Conservation (phyloP, 1,140 invertebrate species). For the Cardiocondyla obscurior region DNA sequence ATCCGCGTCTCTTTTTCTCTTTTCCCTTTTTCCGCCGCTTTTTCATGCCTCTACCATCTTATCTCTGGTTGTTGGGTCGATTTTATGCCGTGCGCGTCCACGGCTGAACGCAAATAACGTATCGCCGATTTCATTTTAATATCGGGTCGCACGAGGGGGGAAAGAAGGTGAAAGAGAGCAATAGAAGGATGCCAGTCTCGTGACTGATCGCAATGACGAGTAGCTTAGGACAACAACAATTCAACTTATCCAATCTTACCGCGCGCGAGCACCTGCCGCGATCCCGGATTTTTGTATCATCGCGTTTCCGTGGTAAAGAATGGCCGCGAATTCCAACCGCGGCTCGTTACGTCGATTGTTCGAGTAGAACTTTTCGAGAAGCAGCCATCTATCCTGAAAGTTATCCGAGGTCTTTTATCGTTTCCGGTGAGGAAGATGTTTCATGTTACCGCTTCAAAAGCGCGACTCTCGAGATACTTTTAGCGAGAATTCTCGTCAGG, state of each 20-base stretch:
- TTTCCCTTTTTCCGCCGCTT: constrained; percentile 47
- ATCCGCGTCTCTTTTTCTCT: constrained; percentile 20
- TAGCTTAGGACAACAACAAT: constrained; percentile 67
- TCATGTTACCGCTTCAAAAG: constrained; percentile 36
- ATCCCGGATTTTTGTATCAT: constrained; percentile 50
- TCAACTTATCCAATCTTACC: constrained; percentile 75
- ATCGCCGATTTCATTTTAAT: constrained; percentile 65
- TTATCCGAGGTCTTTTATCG: constrained; percentile 43
- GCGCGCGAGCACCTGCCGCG: constrained; percentile 49
- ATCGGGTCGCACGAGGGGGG: constrained; percentile 31
- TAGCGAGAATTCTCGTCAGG: constrained; percentile 7
- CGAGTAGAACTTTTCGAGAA: constrained; percentile 51
- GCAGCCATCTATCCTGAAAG: constrained; percentile 33
- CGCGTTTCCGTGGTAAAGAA: constrained; percentile 15
- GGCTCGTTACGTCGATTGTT: constrained; percentile 32
- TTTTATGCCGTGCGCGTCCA: constrained; percentile 61
- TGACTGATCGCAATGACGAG: constrained; percentile 72
- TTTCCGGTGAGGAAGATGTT: constrained; percentile 30
- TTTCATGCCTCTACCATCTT: constrained; percentile 49
- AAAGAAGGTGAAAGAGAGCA: constrained; percentile 21
- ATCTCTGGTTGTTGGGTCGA: constrained; percentile 71
- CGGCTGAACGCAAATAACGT: constrained; percentile 48
- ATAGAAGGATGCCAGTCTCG: constrained; percentile 60
- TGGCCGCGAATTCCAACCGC: background rate
- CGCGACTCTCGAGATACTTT: constrained; percentile 27